Base-by-base conservation (phyloP, 2,113 vertebrate species). In the Conger conger region DNA sequence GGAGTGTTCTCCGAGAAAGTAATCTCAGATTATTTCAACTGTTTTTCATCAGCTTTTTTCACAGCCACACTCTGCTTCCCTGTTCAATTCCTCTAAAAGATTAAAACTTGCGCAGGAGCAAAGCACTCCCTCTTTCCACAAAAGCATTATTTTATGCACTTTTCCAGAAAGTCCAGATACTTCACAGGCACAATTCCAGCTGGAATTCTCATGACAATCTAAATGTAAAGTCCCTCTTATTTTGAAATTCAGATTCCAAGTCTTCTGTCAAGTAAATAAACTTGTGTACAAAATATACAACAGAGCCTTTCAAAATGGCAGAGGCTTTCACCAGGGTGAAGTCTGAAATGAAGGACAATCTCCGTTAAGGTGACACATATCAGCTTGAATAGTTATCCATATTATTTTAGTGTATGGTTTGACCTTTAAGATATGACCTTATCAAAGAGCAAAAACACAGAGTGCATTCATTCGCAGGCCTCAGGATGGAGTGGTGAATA, bases 351-450 rank as follows among this genome's bases (percentile, higher is more conserved):
- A 82, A 76, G 63, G 18, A 68, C 20, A 11, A 33, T 16, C 30
- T 42, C 37, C 17, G 37, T 42, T 83, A 0, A 54, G 50, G 45
- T 83, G 63, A 83, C 63, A 73, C 35, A 42, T 76, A 38, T 40
- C 20, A 7, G 60, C 60, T 83, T 23, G 37, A n/a, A 54, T 33
- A 45, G 76, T 30, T 42, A 78, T 57, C 30, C 30, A 27, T 45
- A 54, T 33, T 30, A 84, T 79, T 84, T 79, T 36, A 54, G n/a
- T 4, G 76, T 45, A 37, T 84, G 40, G 42, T 37, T n/a, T 57
- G 83, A 84, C 76, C 83, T 84, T 54, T 77, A 57, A 54, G 42
- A 84, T 37, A 54, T 35, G 76, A 9, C 83, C 73, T 83, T 84
- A 78, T 84, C 83, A 84, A 84, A 53, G 11, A 53, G 42, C 16